Evolutionary conservation across 2,113 vertebrate species (phyloP), one percentile per base, ranked within the genome.

Genomic region (Carettochelys insculpta): DNA sequence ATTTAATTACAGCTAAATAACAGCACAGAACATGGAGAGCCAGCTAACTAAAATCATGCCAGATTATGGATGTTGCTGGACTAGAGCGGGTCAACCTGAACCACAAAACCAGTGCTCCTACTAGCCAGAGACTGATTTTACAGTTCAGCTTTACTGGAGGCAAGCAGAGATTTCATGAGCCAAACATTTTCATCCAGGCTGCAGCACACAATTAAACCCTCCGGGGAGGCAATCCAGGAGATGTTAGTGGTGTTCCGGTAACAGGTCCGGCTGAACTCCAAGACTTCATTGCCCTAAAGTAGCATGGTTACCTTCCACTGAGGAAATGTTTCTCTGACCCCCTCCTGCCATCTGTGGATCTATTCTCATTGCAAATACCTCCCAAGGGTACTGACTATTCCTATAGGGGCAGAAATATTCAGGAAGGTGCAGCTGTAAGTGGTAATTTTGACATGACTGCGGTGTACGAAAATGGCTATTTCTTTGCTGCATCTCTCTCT

Each of bases 361-460:
- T 47, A 45, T 31, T 87, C 53, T 65, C 34, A 38, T 20, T 65
- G 61, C 34, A n/a, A 34, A 38, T 38, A 8, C 34, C 61, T n/a
- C 61, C n/a, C 4, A 2, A 10, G 61, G 61, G 8, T 17, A 65
- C 34, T 65, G 61, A 10, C 34, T 65, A 6, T n/a, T 3, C 8
- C 0, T 6, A 16, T 52, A 19, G 2, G 11, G 1, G 0, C 77
- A 17, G 20, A 51, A 22, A 20, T 76, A 2, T 22, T n/a, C 0
- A 1, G 41, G 5, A 27, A 82, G 50, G 58, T 3, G 20, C 5
- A 12, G 22, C 8, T 87, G n/a, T 80, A 58, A 47, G 4, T 8
- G 29, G 31, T 29, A 51, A 34, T 31, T 92, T 81, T 2, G 4
- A 81, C 85, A 61, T 41, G 43, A 29, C 52, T 43, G 47, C 80